These are phyloP conservation scores for Salmo trutta DNA, from an alignment of 2,797 vertebrate genomes.

Conservation along the genomic window DNA sequence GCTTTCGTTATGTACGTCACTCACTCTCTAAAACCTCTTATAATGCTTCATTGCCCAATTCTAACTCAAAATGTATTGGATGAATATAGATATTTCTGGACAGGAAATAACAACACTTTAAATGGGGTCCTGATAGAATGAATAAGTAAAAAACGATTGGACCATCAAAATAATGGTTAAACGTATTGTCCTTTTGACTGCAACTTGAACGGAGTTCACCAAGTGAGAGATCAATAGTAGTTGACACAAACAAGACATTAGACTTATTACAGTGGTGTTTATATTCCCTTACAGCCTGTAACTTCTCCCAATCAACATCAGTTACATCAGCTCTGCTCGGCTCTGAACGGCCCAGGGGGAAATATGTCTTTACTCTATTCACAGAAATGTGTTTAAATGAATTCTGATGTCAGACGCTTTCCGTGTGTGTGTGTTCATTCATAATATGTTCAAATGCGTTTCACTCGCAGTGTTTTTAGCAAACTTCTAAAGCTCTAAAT, in stretches of 20 bases:
- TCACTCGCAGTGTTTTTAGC: background rate
- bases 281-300: slow-evolving; percentile 71
- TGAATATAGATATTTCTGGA: background rate
- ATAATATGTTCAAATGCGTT: background rate
- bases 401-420: slow-evolving; percentile 78
- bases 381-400: slow-evolving; percentile 63
- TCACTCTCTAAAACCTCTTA: slow-evolving; percentile 41
- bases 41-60: background rate
- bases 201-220: slow-evolving; percentile 28
- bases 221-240: slow-evolving; percentile 19
- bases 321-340: slow-evolving; percentile 60
- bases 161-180: slow-evolving; percentile 37
- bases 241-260: background rate
- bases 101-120: background rate
- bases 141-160: slow-evolving; percentile 39
- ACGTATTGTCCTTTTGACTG: slow-evolving; percentile 2
- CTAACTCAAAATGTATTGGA: too few relatives aligned
- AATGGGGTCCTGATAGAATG: slow-evolving; percentile 32
- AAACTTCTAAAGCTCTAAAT: background rate
- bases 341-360: slow-evolving; percentile 57
- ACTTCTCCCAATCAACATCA: slow-evolving; percentile 72
- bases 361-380: slow-evolving; percentile 72
- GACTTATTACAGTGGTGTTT: slow-evolving; percentile 62
- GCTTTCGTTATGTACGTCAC: slow-evolving; percentile 54
- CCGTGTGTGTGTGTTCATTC: slow-evolving; percentile 37